Conservation (phyloP, 2,888 invertebrate species). For the Lithophane ornitopus region DNA sequence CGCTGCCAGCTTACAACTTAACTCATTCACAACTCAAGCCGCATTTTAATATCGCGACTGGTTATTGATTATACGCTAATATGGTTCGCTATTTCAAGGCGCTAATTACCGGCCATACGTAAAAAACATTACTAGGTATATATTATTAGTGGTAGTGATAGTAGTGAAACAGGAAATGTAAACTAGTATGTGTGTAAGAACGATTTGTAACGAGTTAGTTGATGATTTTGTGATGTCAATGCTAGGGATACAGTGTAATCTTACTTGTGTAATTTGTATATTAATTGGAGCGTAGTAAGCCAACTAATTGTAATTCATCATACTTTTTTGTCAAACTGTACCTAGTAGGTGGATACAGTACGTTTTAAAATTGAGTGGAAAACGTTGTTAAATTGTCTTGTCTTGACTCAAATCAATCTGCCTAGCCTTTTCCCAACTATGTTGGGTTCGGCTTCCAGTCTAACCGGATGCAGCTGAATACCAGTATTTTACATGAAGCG, state of each 20-base stretch:
- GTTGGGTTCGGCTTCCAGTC: too few species aligned
- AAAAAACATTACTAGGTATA: constrained; percentile 56
- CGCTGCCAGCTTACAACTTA: constrained; percentile 44
- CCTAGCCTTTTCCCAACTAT: too few species aligned
- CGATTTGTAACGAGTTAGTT: constrained; percentile 20
- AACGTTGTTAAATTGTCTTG: neutral
- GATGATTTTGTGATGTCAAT: constrained; percentile 10
- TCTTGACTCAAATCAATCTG: neutral
- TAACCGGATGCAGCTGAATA: too few species aligned
- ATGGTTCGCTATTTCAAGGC: constrained; percentile 66
- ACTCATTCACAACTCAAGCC: constrained; percentile 43
- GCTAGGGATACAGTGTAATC: constrained; percentile 12
- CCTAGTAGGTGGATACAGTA: too few species aligned
- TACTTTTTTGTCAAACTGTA: neutral
- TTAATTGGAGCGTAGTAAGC: neutral
- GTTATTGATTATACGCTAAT: constrained; percentile 71
- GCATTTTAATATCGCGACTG: constrained; percentile 68
- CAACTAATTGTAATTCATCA: neutral
- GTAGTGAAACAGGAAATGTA: constrained; percentile 40
- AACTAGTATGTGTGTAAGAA: constrained; percentile 4
- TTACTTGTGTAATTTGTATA: neutral
- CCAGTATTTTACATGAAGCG: too few species aligned
- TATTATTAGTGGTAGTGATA: constrained; percentile 19
- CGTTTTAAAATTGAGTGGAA: neutral
- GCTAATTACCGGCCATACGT: constrained; percentile 66